These are phyloP conservation scores for Eupristina koningsbergeri DNA, from an alignment of 1,140 invertebrate genomes.

Conservation along the genomic window DNA sequence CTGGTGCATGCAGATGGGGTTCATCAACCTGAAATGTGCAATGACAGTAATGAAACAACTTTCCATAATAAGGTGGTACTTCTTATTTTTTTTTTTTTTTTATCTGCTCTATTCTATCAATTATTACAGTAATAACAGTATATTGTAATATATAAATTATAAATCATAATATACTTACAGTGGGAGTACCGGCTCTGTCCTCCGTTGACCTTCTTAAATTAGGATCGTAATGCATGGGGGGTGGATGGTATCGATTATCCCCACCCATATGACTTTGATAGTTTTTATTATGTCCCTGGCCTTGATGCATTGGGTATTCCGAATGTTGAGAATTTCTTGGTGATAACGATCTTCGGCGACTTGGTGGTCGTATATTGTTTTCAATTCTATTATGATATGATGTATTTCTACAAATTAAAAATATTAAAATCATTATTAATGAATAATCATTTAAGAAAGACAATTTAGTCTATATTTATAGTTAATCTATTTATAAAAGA, in stretches of 20 bases:
- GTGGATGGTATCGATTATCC: slow-evolving; percentile 62
- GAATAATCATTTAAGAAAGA: neutral
- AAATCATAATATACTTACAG: slow-evolving; percentile 72
- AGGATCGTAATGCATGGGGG: slow-evolving; percentile 70
- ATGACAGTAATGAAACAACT: too few species aligned
- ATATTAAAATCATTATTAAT: neutral
- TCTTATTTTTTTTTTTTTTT: too few species aligned
- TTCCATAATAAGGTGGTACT: too few species aligned
- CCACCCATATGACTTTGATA: slow-evolving; percentile 61
- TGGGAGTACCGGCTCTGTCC: slow-evolving; percentile 81
- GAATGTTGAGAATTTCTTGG: slow-evolving; percentile 57
- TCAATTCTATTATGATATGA: slow-evolving; percentile 65
- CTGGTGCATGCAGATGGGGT: slow-evolving; percentile 65
- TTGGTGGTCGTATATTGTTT: slow-evolving; percentile 65
- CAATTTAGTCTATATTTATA: too few species aligned
- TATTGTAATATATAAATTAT: too few species aligned
- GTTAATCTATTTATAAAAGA: too few species aligned
- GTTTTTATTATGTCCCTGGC: slow-evolving; percentile 56
- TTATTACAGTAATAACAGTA: too few species aligned
- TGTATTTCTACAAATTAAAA: slow-evolving; percentile 48
- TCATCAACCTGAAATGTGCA: slow-evolving; percentile 65
- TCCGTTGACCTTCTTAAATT: slow-evolving; percentile 71
- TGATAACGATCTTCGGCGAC: slow-evolving; percentile 66
- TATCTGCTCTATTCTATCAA: too few species aligned
- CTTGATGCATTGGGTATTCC: slow-evolving; percentile 38